phyloP scores from a whole-genome alignment of 2,888 invertebrate species.

The Lasioglossum morio region DNA sequence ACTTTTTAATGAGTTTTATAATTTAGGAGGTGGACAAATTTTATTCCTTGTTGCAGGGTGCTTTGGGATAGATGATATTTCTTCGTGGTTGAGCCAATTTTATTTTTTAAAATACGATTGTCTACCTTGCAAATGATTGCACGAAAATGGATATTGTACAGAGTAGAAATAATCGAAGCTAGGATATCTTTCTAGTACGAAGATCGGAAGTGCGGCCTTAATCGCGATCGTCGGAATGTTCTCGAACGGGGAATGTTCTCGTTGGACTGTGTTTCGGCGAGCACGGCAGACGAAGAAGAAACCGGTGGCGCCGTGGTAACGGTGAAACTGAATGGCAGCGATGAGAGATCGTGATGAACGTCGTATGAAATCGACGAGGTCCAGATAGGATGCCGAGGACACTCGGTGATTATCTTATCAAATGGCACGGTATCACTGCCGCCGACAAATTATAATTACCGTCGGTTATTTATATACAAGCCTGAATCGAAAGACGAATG shows the following conservation, averaged over 20 bases:
- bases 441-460: conserved; percentile 62
- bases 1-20: neutral
- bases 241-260: conserved; percentile 14
- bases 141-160: neutral
- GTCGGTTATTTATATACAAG: conserved; percentile 68
- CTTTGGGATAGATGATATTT: too few species aligned
- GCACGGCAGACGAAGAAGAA: conserved; percentile 12
- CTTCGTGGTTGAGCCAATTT: neutral
- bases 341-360: conserved; percentile 18
- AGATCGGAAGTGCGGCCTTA: neutral
- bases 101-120: too few species aligned
- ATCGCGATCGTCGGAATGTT: conserved; percentile 26
- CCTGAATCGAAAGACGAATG: neutral
- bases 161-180: neutral
- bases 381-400: conserved; percentile 56
- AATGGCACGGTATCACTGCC: conserved; percentile 50
- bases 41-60: too few species aligned
- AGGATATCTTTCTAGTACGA: neutral
- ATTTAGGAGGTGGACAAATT: too few species aligned
- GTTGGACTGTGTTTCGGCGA: neutral
- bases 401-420: conserved; percentile 74
- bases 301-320: conserved; percentile 52
- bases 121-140: too few species aligned
- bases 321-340: conserved; percentile 62
- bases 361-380: conserved; percentile 20